Percentiles rank a stretch among this genome's conserved stretches.
Conservation (phyloP, 2,797 vertebrate genomes). For the Gila robusta region DNA sequence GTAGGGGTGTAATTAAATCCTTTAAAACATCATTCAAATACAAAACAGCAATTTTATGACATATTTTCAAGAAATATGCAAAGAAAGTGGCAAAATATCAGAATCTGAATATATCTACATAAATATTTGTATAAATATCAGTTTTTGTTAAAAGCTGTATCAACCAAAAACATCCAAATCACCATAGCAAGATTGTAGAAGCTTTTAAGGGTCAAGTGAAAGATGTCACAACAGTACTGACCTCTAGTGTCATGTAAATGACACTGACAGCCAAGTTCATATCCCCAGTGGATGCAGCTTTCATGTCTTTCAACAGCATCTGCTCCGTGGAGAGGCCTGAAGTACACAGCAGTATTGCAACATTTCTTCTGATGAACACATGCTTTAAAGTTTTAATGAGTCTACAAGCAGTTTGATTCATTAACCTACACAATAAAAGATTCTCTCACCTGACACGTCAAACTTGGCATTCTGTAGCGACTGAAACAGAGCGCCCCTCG, state of each 20-base stretch:
- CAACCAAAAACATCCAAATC: not conserved
- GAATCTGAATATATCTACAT: not conserved
- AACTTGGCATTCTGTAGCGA: conserved; percentile 88
- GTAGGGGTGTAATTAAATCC: not conserved
- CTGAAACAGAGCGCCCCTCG: conserved; percentile 81
- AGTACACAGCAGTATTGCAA: conserved; percentile 6
- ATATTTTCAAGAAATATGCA: not conserved
- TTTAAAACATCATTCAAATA: not conserved
- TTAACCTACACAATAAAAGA: not conserved
- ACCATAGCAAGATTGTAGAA: not conserved
- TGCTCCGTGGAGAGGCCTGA: conserved; percentile 89
- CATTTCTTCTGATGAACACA: not conserved
- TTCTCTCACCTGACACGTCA: conserved; percentile 85
- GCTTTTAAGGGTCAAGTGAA: not conserved
- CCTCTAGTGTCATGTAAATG: conserved; percentile 86
- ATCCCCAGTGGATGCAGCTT: conserved; percentile 75
- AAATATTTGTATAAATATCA: not conserved
- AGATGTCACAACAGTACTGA: conserved; percentile 63
- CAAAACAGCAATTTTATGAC: no score
- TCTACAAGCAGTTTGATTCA: not conserved
- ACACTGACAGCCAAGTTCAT: conserved; percentile 79
- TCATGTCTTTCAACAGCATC: conserved; percentile 94
- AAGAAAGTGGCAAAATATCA: not conserved
- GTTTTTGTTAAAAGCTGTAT: not conserved
- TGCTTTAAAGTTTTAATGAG: not conserved